These are phyloP conservation scores for Pica pica DNA, from an alignment of 2,113 vertebrate genomes.

Conservation along the genomic window DNA sequence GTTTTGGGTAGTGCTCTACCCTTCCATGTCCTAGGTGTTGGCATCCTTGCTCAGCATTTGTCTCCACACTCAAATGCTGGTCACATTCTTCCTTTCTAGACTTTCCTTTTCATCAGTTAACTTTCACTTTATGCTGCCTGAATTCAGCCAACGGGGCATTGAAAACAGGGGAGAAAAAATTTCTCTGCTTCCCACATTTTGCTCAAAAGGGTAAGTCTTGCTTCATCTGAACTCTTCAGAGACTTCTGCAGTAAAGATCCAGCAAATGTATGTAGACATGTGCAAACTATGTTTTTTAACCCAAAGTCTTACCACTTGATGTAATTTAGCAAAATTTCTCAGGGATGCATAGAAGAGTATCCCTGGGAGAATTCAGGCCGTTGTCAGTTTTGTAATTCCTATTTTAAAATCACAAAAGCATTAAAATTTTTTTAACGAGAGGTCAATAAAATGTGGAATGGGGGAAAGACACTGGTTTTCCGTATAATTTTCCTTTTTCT, in stretches of 20 bases:
- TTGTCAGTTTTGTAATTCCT: neutral
- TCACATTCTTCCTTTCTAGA: neutral
- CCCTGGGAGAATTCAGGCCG: neutral
- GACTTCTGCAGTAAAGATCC: neutral
- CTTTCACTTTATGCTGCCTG: neutral
- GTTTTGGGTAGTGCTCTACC: neutral
- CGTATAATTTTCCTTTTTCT: neutral
- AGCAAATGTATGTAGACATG: neutral
- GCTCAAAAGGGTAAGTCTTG: neutral
- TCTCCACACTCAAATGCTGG: neutral
- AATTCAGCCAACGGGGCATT: neutral
- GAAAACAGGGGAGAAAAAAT: neutral
- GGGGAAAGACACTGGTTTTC: neutral
- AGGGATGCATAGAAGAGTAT: rapidly evolving
- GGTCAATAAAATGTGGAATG: neutral
- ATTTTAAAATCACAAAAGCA: neutral
- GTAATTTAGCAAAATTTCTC: neutral
- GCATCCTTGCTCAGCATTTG: neutral
- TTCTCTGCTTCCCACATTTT: neutral
- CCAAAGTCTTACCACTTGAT: neutral
- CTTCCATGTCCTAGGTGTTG: neutral
- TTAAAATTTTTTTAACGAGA: neutral
- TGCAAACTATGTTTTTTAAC: neutral
- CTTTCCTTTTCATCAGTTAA: neutral
- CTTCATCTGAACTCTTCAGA: neutral